Percentiles rank a stretch among this genome's conserved stretches.
Evolutionary conservation across 2,113 vertebrate genomes (phyloP).

Genomic region (Propithecus coquereli): DNA sequence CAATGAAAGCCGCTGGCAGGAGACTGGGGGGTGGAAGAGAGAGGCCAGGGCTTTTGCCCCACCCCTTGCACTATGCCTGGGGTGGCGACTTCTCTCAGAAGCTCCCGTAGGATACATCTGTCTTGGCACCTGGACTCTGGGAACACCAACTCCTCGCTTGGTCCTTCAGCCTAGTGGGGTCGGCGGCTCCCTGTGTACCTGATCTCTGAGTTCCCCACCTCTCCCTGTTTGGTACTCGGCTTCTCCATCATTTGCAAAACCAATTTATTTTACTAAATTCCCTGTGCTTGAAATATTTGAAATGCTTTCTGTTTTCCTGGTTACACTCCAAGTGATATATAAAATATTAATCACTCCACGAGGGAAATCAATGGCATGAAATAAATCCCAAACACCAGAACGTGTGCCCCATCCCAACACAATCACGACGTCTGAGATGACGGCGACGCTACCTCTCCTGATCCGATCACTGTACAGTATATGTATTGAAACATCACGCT

Average conservation of each 20-base stretch:
- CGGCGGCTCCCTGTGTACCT: accelerated
- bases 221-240: too few relatives aligned
- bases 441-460: not conserved
- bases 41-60: too few relatives aligned
- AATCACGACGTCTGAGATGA: not conserved
- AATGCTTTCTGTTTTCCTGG: not conserved
- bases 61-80: accelerated
- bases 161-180: not conserved
- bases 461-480: not conserved
- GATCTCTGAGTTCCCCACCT: not conserved
- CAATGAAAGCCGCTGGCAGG: not conserved
- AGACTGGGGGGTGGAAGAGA: accelerated
- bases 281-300: not conserved
- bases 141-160: not conserved
- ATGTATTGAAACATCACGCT: not conserved
- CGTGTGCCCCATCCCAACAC: too few relatives aligned
- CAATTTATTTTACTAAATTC: not conserved
- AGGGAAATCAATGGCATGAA: not conserved
- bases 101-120: accelerated
- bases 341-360: not conserved
- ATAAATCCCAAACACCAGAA: not conserved
- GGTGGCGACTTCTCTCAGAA: not conserved
- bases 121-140: not conserved
- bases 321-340: not conserved
- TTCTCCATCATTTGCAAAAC: not conserved